phyloP scores from a whole-genome alignment of 2,113 vertebrate species.

The Grammomys dolichurus region DNA sequence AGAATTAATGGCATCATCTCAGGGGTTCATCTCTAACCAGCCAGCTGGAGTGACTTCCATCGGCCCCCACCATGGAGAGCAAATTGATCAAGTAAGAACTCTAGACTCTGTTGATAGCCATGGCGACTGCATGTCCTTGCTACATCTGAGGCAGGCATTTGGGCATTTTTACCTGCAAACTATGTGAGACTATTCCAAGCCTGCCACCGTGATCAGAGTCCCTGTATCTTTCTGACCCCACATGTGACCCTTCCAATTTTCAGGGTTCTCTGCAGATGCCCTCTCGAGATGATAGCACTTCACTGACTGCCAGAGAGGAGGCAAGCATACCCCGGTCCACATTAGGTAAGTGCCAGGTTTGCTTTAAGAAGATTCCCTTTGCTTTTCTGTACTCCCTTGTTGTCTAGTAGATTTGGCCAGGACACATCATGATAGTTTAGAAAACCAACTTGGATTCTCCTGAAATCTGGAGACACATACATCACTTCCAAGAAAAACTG shows the following conservation, averaged over 20 bases:
- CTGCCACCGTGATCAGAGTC: neutral
- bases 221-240: slow-evolving; percentile 40
- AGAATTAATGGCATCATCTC: slow-evolving; percentile 82
- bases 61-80: slow-evolving; percentile 86
- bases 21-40: slow-evolving; percentile 27
- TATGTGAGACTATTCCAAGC: neutral
- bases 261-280: slow-evolving; percentile 79
- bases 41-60: neutral
- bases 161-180: neutral
- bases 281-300: slow-evolving; percentile 65
- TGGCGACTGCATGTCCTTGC: neutral
- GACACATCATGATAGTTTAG: neutral
- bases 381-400: neutral
- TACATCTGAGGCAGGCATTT: neutral
- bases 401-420: neutral
- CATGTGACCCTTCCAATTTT: slow-evolving; percentile 69
- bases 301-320: slow-evolving; percentile 15
- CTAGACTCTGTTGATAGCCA: fast-evolving
- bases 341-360: slow-evolving; percentile 77
- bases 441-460: neutral
- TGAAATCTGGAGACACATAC: neutral
- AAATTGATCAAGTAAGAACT: slow-evolving; percentile 89
- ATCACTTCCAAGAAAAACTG: neutral
- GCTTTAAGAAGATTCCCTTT: neutral
- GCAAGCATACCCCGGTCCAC: slow-evolving; percentile 61